These are phyloP conservation scores for Cataglyphis cursor DNA, from an alignment of 2,888 invertebrate species.

Conservation along the genomic window DNA sequence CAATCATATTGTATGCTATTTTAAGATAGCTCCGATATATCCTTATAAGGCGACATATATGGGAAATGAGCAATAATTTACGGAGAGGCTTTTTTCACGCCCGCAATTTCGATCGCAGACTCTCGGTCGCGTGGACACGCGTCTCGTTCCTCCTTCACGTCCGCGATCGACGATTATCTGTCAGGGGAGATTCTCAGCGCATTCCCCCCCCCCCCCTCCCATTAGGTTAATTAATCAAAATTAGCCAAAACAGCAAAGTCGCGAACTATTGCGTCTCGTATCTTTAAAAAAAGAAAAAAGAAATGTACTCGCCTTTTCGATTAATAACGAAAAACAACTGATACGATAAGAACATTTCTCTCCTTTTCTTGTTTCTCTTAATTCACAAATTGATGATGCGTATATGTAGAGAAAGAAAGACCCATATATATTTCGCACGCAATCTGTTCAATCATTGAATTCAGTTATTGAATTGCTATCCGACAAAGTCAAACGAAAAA, in stretches of 20 bases:
- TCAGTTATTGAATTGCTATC: background rate
- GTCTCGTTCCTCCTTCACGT: background rate
- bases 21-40: no score
- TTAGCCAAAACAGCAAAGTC: background rate
- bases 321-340: background rate
- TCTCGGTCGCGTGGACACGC: background rate
- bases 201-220: no score
- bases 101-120: background rate
- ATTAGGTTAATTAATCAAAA: background rate
- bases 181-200: background rate
- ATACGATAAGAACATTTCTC: background rate
- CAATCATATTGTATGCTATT: no score
- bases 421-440: background rate
- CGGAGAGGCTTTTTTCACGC: background rate
- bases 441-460: background rate
- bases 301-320: background rate
- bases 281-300: constrained; percentile 17
- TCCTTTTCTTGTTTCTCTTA: background rate
- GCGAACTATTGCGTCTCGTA: background rate
- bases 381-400: background rate
- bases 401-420: background rate
- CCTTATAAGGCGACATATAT: background rate
- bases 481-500: background rate
- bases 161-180: background rate
- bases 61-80: background rate